phyloP scores from a whole-genome alignment of 2,113 vertebrate species.

The Thamnophis sirtalis region DNA sequence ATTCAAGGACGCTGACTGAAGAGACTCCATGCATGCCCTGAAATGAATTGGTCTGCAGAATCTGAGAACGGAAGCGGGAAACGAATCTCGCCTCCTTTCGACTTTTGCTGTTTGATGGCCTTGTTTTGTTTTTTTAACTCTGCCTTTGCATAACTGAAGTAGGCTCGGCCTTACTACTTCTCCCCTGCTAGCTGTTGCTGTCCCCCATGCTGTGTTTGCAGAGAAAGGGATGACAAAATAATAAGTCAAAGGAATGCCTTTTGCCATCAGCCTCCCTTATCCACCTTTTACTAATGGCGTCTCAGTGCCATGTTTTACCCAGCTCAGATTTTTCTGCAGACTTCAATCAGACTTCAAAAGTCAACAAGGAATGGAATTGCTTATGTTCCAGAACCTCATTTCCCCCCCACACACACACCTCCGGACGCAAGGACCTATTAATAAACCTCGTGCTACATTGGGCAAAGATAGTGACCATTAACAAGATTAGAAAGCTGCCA shows the following conservation, averaged over 20 bases:
- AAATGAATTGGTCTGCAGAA: too few relatives aligned
- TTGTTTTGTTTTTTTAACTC: too few relatives aligned
- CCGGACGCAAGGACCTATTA: background rate
- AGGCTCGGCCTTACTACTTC: background rate
- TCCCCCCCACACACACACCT: background rate
- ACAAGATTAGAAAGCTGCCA: conserved; percentile 22
- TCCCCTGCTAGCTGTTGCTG: background rate
- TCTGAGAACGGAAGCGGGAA: too few relatives aligned
- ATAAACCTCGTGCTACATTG: conserved; percentile 24
- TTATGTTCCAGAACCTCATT: background rate
- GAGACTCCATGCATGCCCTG: too few relatives aligned
- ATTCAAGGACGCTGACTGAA: too few relatives aligned
- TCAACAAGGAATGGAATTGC: background rate
- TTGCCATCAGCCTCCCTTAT: background rate
- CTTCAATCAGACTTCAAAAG: conserved; percentile 7
- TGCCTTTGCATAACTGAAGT: background rate
- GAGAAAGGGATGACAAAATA: conserved; percentile 23
- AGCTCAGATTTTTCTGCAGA: conserved; percentile 16
- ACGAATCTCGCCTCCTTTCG: too few relatives aligned
- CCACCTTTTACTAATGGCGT: conserved; percentile 10
- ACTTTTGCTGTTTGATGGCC: too few relatives aligned
- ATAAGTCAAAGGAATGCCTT: conserved; percentile 16
- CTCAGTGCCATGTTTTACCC: conserved; percentile 9
- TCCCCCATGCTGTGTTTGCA: conserved; percentile 14
- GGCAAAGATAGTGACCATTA: conserved; percentile 5